phyloP scores from a whole-genome alignment of 2,113 vertebrate species.

The Poeciliopsis prolifica region DNA sequence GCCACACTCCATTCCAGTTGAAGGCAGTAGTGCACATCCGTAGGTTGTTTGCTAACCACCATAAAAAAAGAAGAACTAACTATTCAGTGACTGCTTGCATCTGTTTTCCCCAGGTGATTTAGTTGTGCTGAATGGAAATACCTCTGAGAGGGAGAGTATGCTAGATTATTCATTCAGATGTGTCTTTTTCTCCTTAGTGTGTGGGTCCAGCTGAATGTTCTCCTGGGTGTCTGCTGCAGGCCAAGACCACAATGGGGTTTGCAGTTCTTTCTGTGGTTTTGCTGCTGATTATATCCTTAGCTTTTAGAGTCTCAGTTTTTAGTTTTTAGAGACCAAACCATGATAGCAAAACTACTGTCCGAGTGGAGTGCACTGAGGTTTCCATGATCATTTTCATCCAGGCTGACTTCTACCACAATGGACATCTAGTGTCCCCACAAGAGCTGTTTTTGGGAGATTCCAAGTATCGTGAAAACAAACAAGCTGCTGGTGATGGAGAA shows the following conservation, averaged over 20 bases:
- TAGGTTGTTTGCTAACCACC: too few relatives aligned
- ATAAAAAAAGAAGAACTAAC: too few relatives aligned
- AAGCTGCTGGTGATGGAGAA: slow-evolving; percentile 3
- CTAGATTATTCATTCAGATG: neutral
- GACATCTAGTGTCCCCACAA: neutral
- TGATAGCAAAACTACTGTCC: neutral
- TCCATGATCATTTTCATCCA: slow-evolving; percentile 38
- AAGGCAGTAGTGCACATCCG: too few relatives aligned
- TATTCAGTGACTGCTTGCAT: slow-evolving; percentile 19
- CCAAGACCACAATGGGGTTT: neutral
- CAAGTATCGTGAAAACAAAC: neutral
- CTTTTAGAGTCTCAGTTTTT: neutral
- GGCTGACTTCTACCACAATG: slow-evolving; percentile 12
- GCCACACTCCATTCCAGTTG: too few relatives aligned
- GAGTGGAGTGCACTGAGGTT: slow-evolving; percentile 31
- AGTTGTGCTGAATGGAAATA: slow-evolving; percentile 1
- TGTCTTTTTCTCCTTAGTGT: neutral
- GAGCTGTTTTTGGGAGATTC: slow-evolving; percentile 44
- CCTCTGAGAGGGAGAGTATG: neutral
- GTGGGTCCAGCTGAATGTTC: neutral
- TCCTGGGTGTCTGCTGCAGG: neutral
- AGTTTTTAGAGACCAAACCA: too few relatives aligned
- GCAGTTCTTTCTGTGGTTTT: neutral
- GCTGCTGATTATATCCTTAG: neutral
- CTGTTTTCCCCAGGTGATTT: slow-evolving; percentile 28